Evolutionary conservation across 2,797 vertebrate genomes (phyloP).

Genomic region (Ceyx erithaca): DNA sequence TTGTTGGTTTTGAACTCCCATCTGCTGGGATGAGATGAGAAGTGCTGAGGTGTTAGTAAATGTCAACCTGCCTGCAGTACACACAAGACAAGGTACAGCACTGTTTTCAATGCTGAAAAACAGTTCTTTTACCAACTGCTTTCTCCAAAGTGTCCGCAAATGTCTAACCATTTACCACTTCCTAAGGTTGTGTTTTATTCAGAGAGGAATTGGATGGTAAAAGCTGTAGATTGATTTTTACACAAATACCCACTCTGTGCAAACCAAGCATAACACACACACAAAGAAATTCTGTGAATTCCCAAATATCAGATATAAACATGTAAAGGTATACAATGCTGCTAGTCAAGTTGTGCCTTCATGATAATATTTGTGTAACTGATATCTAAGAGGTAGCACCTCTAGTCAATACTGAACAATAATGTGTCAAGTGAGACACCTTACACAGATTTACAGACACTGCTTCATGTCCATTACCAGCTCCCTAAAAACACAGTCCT

Average conservation of each 20-base stretch:
- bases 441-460: neutral
- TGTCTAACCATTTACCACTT: constrained; percentile 20
- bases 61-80: neutral
- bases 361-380: neutral
- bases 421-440: neutral
- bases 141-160: constrained; percentile 4
- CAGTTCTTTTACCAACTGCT: constrained; percentile 12
- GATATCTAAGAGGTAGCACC: neutral
- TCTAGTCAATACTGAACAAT: neutral
- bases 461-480: neutral
- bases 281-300: neutral
- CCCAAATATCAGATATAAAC: neutral
- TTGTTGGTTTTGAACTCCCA: constrained; percentile 73
- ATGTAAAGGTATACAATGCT: neutral
- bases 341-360: neutral
- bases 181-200: constrained; percentile 10
- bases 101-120: constrained; percentile 22
- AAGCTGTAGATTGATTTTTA: neutral
- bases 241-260: constrained; percentile 23
- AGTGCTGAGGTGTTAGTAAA: neutral
- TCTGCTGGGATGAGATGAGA: neutral
- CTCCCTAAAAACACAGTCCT: neutral
- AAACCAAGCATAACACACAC: constrained; percentile 33
- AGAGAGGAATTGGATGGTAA: constrained; percentile 39
- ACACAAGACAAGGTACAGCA: neutral